Evolutionary conservation across 2,888 invertebrate genomes (phyloP).

Genomic region (Cephus runcator): DNA sequence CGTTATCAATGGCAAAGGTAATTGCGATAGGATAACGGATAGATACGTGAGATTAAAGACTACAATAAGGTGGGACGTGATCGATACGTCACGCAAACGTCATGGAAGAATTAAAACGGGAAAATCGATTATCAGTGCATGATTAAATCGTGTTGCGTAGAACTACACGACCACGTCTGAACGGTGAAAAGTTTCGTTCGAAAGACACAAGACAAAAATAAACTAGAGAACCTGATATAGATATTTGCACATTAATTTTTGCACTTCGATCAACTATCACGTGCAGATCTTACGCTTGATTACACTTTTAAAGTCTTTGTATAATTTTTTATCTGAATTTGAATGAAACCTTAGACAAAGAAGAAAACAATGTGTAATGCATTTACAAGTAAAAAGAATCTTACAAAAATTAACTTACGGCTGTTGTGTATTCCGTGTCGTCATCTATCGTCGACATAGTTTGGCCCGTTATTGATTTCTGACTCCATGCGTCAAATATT

Average conservation of each 20-base stretch:
- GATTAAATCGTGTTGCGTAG: background rate
- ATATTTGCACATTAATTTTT: background rate
- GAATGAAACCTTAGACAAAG: background rate
- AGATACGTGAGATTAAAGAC: conserved; percentile 3
- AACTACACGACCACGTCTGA: background rate
- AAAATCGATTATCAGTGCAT: background rate
- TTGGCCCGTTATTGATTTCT: conserved; percentile 34
- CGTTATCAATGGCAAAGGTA: background rate
- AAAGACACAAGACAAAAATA: background rate
- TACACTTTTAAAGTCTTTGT: background rate
- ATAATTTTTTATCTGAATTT: background rate
- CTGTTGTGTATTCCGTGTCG: conserved; percentile 38
- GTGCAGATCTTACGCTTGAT: background rate
- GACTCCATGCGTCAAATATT: conserved; percentile 23
- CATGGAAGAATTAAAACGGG: conserved; percentile 2
- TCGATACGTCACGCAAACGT: conserved; percentile 31
- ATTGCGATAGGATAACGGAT: background rate
- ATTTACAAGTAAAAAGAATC: no score
- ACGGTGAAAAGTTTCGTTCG: background rate
- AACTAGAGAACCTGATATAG: background rate
- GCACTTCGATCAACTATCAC: background rate
- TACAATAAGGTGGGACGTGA: conserved; percentile 12
- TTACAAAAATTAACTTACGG: conserved; percentile 34
- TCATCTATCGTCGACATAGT: conserved; percentile 35
- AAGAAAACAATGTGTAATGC: background rate